Evolutionary conservation across 2,888 invertebrate genomes (phyloP).

Genomic region (Metallyticus violacea): DNA sequence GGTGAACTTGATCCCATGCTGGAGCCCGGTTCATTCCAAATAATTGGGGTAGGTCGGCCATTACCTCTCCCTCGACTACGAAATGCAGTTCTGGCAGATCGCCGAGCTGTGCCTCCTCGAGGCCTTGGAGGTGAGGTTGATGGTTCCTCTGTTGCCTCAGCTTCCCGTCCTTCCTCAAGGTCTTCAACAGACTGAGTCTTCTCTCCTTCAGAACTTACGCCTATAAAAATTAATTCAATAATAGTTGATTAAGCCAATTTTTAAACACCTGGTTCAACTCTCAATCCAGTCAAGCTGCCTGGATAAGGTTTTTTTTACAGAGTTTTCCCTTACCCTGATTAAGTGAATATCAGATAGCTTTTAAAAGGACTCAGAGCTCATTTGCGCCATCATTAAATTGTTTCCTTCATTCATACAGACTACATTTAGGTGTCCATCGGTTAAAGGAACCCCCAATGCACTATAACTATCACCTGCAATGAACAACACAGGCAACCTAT

Average conservation of each 20-base stretch:
- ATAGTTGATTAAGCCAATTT: background rate
- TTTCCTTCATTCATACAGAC: no score
- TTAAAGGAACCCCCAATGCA: no score
- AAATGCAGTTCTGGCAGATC: conserved; percentile 39
- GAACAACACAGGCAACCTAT: no score
- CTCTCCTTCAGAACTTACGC: conserved; percentile 62
- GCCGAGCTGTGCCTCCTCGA: conserved; percentile 42
- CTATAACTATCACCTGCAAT: no score
- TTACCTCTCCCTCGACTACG: conserved; percentile 36
- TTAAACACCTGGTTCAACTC: no score
- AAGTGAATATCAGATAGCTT: no score
- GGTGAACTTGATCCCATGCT: conserved; percentile 31
- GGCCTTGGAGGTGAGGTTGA: conserved; percentile 45
- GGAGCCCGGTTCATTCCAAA: conserved; percentile 52
- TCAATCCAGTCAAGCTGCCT: no score
- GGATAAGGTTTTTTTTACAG: no score
- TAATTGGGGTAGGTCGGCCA: conserved; percentile 58
- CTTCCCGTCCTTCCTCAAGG: conserved; percentile 67
- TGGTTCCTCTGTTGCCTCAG: conserved; percentile 68
- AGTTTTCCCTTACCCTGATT: no score
- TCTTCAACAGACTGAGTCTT: conserved; percentile 49
- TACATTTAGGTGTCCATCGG: no score
- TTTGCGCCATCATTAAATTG: no score
- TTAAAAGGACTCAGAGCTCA: no score
- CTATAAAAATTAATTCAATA: conserved; percentile 35